Conservation (phyloP, 2,113 vertebrate species). For the zebrafish (Danio rerio) region DNA sequence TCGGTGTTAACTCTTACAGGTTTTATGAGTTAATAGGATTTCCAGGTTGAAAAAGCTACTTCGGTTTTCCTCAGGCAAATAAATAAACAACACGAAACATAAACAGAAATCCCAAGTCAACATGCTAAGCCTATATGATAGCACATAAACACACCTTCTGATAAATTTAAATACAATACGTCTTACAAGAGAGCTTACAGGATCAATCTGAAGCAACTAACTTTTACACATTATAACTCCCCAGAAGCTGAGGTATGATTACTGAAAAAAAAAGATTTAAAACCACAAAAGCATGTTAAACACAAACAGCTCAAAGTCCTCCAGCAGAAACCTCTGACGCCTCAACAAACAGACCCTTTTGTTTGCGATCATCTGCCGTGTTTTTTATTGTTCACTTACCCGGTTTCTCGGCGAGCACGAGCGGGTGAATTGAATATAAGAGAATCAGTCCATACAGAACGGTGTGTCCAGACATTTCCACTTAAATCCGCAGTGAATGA, state of each 20-base stretch:
- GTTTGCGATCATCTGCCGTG: conserved; percentile 13
- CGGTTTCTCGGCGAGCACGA: conserved; percentile 54
- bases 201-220: background rate
- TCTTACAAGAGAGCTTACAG: background rate
- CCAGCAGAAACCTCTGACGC: background rate
- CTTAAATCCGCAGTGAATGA: conserved; percentile 44
- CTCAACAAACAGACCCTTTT: conserved; percentile 24
- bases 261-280: background rate
- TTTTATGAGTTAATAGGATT: no score
- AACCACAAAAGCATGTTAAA: background rate
- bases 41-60: no score
- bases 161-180: no score
- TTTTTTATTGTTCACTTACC: conserved; percentile 57
- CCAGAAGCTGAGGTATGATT: background rate
- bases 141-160: no score
- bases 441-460: conserved; percentile 55
- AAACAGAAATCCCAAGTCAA: no score
- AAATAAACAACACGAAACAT: no score
- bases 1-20: no score
- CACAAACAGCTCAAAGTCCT: conserved; percentile 3
- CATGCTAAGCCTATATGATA: no score
- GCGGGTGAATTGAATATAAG: conserved; percentile 51
- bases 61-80: no score
- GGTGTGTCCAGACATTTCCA: conserved; percentile 60
- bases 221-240: background rate